Evolutionary conservation across 2,797 vertebrate genomes (phyloP), one percentile per base, ranked within the genome.

Genomic region (Remorina albescens): DNA sequence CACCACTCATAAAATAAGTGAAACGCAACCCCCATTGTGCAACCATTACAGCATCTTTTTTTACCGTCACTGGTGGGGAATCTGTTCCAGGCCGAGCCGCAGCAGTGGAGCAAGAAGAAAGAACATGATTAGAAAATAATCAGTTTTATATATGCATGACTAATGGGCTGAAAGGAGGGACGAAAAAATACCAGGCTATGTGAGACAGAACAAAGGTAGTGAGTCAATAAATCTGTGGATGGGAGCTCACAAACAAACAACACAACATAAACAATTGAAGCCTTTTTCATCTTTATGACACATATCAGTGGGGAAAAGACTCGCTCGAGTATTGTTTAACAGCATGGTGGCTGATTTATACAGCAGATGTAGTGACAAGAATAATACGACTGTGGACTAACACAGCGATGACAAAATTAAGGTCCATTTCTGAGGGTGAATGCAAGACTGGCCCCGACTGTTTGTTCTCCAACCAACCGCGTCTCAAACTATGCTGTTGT

Each of bases 11-110:
- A 89, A 93, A 91, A 89, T 67, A 78, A 83, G 84, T 88, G 84
- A 89, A 91, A 91, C 69, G 86, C 74, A 89, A 88, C 82, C 83
- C 82, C 76, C 72, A 73, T 93, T 92, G 91, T 89, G 85, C 83
- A 92, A 89, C 80, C 86, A 86, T 88, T 89, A 85, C 77, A 75
- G 74, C 80, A 80, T 51, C 44, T 73, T 53, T 78, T 83, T 87
- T 78, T 67, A 81, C 72, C 71, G 39, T 84, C 81, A 64, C 59
- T 84, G 87, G 83, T 74, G 77, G 81, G 3, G 67, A 83, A 56
- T 80, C 37, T 53, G 67, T 70, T 85, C 80, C 83, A 86, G 75
- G 74, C 56, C 9, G 28, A 74, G 34, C 67, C 55, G 0, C 76
- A 65, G 50, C 77, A 65, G 59, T 70, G 76, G 76, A 88, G 73